Evolutionary conservation across 2,888 invertebrate genomes (phyloP).

Genomic region (Diadegma fenestrale): DNA sequence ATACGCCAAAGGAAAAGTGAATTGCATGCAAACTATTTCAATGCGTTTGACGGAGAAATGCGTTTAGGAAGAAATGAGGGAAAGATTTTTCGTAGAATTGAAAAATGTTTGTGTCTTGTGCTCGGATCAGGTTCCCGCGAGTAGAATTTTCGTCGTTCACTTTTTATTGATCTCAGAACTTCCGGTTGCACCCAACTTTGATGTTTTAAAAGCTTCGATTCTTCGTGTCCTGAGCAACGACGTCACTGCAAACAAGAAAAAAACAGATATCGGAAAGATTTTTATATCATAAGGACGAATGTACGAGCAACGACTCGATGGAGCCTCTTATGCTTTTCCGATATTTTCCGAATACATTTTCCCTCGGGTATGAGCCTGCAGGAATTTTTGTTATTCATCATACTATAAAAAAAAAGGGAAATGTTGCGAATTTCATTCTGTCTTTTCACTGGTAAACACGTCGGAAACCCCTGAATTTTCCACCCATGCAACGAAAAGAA

Average conservation of each 20-base stretch:
- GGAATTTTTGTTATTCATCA: not conserved
- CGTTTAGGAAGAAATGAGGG: not conserved
- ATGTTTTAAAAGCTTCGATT: not conserved
- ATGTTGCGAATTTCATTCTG: not conserved
- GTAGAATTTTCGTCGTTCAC: not conserved
- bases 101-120: not conserved
- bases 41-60: not conserved
- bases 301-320: not conserved
- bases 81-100: not conserved
- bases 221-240: not conserved
- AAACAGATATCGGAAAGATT: constrained; percentile 19
- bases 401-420: not conserved
- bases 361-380: not conserved
- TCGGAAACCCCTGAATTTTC: not conserved
- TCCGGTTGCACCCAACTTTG: not conserved
- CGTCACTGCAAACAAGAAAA: not conserved
- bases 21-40: not conserved
- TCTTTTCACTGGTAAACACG: not conserved
- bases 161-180: not conserved
- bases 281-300: constrained; percentile 1
- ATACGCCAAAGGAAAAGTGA: not conserved
- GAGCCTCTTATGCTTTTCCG: not conserved
- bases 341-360: constrained; percentile 16
- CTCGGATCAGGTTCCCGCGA: not conserved
- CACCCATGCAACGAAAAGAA: not conserved